Percentiles rank a stretch among this genome's conserved stretches.
These are phyloP conservation scores for Sandelia bainsii DNA, from an alignment of 2,797 vertebrate species.

Conservation along the genomic window DNA sequence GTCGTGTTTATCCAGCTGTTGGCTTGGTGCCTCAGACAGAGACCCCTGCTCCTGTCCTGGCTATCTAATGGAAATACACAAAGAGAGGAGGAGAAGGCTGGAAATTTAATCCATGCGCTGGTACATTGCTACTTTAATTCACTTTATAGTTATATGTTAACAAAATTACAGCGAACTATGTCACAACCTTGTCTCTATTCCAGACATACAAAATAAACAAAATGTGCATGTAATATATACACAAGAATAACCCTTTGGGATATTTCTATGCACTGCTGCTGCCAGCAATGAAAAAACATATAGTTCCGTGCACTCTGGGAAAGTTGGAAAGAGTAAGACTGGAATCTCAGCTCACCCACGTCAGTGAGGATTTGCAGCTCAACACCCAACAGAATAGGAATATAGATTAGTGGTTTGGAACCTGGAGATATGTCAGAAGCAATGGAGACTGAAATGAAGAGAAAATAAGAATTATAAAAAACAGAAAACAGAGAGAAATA, in stretches of 20 bases:
- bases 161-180: constrained; percentile 26
- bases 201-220: constrained; percentile 65
- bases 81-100: neutral
- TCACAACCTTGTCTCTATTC: constrained; percentile 48
- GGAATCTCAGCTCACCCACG: constrained; percentile 47
- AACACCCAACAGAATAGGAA: constrained; percentile 42
- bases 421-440: constrained; percentile 35
- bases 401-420: constrained; percentile 54
- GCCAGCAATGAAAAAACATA: constrained; percentile 30
- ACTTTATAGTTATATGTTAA: constrained; percentile 40
- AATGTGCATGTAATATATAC: constrained; percentile 25
- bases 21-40: constrained; percentile 29
- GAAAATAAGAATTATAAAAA: neutral
- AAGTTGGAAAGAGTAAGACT: constrained; percentile 26
- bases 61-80: constrained; percentile 19
- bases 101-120: constrained; percentile 39
- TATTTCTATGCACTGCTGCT: constrained; percentile 15
- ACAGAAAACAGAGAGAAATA: constrained; percentile 15
- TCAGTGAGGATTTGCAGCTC: constrained; percentile 48
- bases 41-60: constrained; percentile 65
- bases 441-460: constrained; percentile 32
- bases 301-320: constrained; percentile 29
- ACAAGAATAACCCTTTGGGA: constrained; percentile 40
- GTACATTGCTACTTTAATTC: constrained; percentile 10
- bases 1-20: constrained; percentile 69